Percentiles rank a stretch among this genome's conserved stretches.
Conservation (phyloP, 2,797 vertebrate species). For the Bradypodion pumilum region DNA sequence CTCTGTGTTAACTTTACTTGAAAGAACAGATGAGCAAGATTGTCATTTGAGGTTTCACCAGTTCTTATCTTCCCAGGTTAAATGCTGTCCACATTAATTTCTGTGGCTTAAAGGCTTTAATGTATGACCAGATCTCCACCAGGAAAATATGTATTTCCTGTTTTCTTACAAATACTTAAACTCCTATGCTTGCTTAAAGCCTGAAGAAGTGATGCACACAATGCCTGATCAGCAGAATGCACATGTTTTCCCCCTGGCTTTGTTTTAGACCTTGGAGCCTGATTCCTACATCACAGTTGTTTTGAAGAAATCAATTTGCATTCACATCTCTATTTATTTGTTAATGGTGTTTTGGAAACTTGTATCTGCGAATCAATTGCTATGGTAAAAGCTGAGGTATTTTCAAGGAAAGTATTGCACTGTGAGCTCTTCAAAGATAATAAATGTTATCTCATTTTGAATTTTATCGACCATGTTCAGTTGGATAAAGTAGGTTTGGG, state of each 20-base stretch:
- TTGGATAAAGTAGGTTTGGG: constrained; percentile 33
- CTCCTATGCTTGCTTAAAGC: not conserved
- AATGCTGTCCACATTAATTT: not conserved
- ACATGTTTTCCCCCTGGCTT: rapidly evolving
- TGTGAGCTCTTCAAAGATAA: constrained; percentile 31
- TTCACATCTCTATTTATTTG: constrained; percentile 1
- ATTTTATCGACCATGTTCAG: constrained; percentile 5
- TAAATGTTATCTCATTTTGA: constrained; percentile 33
- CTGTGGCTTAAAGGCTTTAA: not conserved
- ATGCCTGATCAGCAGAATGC: not conserved
- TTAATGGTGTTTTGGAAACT: constrained; percentile 27
- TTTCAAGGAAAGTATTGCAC: constrained; percentile 44
- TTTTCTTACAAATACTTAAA: constrained; percentile 9
- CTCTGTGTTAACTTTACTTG: not conserved
- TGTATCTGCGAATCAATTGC: constrained; percentile 22
- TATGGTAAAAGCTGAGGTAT: constrained; percentile 18
- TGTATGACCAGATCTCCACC: not conserved
- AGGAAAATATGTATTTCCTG: not conserved
- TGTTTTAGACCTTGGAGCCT: not conserved
- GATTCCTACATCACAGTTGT: constrained; percentile 18
- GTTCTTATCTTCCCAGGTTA: not conserved
- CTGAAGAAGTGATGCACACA: constrained; percentile 23
- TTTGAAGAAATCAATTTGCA: constrained; percentile 31
- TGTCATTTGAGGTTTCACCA: not conserved
- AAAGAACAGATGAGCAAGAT: not conserved